Evolutionary conservation across 2,113 vertebrate genomes (phyloP), one percentile per base, ranked within the genome.

Genomic region (Struthio camelus): DNA sequence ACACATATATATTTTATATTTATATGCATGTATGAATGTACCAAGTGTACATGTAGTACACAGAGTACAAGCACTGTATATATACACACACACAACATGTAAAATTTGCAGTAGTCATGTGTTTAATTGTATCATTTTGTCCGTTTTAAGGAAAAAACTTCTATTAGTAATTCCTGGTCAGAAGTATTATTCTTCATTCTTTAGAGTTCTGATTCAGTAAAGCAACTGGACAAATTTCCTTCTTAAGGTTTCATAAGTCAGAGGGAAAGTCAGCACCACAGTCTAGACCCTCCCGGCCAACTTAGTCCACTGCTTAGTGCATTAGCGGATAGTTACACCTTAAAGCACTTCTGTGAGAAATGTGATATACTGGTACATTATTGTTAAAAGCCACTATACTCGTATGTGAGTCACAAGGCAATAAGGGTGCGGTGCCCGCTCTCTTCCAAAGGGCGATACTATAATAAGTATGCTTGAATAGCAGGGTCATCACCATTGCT

Each of bases 381-480:
- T 32, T 50, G 23, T 25, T 30, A 48, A 17, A 9, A 50, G 32
- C 50, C 69, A 71, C n/a, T 36, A 24, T 7, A 36, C 7, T 51
- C 24, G 12, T 19, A 24, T 0, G 71, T 8, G 14, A 46, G 59
- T 0, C n/a, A 66, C 19, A 62, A 12, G 28, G 58, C 30, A 34
- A n/a, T 2, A 3, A 25, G 38, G 65, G 16, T 24, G 22, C 38
- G 23, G 61, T 72, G 58, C 65, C 67, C 27, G 5, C 2, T 40
- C 32, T 15, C 54, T 36, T 25, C 71, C 14, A 54, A 48, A 75
- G n/a, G 11, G 25, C 13, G 34, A 1, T 17, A 38, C 2, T 51
- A 10, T 0, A 19, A 8, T 7, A 11, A 42, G 15, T 16, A 5
- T 10, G 3, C 6, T 17, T 1, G 0, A 58, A 54, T 1, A 50